phyloP scores from a whole-genome alignment of 2,888 invertebrate genomes.

The Eristalis intricaria region DNA sequence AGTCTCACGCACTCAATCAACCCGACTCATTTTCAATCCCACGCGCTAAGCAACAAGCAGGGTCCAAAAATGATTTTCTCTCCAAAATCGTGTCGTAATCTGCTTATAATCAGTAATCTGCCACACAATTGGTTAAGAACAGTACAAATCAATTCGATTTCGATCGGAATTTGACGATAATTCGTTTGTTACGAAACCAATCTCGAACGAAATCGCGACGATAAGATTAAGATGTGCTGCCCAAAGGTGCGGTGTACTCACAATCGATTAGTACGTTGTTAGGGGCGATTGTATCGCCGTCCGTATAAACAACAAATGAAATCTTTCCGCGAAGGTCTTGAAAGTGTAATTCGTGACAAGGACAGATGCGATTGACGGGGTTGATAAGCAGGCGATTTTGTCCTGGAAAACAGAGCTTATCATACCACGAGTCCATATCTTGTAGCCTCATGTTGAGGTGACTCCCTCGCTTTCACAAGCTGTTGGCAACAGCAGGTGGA shows the following conservation, averaged over 20 bases:
- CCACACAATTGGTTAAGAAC: neutral
- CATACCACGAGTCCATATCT: neutral
- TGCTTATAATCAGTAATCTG: neutral
- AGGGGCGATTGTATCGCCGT: neutral
- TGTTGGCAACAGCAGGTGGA: neutral
- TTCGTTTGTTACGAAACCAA: neutral
- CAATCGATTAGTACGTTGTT: neutral
- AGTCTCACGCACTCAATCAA: neutral
- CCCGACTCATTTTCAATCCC: neutral
- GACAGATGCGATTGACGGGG: neutral
- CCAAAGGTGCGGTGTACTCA: neutral
- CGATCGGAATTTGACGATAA: neutral
- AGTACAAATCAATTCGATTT: slow-evolving; percentile 6
- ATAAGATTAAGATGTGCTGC: neutral
- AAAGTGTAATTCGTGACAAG: neutral
- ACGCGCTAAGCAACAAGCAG: neutral
- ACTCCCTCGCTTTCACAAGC: neutral
- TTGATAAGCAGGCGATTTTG: neutral
- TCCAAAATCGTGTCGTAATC: neutral
- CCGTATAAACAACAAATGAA: neutral
- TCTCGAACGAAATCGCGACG: neutral
- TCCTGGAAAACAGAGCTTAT: neutral
- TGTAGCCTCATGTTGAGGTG: neutral
- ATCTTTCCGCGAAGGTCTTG: neutral
- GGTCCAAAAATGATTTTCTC: neutral